phyloP scores from a whole-genome alignment of 1,140 invertebrate genomes.

The Protaetia brevitarsis region DNA sequence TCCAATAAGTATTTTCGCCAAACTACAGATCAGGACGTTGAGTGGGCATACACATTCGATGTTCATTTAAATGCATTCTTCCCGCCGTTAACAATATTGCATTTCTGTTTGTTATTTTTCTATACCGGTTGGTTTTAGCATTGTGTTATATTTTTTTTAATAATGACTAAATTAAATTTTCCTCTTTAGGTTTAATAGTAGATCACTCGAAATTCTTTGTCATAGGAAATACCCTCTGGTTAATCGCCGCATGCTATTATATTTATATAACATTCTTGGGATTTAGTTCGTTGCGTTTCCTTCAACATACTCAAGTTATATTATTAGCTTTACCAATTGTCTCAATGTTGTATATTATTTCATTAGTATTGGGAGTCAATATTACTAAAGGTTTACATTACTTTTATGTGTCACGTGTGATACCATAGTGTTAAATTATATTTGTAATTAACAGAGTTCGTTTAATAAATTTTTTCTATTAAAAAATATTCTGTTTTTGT shows the following conservation, averaged over 20 bases:
- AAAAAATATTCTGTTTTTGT: too few relatives aligned
- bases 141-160: background rate
- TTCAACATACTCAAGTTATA: slow-evolving; percentile 85
- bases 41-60: slow-evolving; percentile 99
- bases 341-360: slow-evolving; percentile 76
- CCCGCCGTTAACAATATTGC: slow-evolving; percentile 89
- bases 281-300: slow-evolving; percentile 89
- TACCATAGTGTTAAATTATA: background rate
- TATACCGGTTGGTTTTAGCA: slow-evolving; percentile 75
- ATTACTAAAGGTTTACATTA: slow-evolving; percentile 52
- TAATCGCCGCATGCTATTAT: slow-evolving; percentile 89
- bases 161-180: background rate
- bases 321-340: slow-evolving; percentile 81
- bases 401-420: background rate
- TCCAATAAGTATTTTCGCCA: slow-evolving; percentile 84
- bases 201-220: slow-evolving; percentile 68
- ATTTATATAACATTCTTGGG: slow-evolving; percentile 97
- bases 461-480: too few relatives aligned
- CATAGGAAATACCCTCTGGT: slow-evolving; percentile 92
- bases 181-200: slow-evolving; percentile 68
- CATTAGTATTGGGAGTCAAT: slow-evolving; percentile 60
- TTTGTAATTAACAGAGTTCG: background rate
- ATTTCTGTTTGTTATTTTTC: slow-evolving; percentile 88
- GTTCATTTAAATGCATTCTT: slow-evolving; percentile 99
- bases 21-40: slow-evolving; percentile 75